Conservation (phyloP, 1,140 invertebrate genomes). For the Dufourea novaeangliae region DNA sequence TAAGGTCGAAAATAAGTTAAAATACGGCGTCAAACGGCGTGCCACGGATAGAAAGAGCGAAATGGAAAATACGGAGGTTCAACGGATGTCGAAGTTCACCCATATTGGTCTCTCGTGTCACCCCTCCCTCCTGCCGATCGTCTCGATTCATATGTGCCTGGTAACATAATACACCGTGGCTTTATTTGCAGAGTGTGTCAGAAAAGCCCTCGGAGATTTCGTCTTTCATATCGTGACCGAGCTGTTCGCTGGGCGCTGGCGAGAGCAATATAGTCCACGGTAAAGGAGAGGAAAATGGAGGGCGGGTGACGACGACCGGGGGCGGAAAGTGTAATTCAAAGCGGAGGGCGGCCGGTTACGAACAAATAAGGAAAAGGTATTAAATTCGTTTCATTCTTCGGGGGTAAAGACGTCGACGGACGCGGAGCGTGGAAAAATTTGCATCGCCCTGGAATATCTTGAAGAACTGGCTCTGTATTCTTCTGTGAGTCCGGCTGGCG, state of each 20-base stretch:
- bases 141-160: conserved; percentile 57
- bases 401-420: not conserved
- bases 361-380: conserved; percentile 34
- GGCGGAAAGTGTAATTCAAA: conserved; percentile 17
- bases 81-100: not conserved
- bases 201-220: conserved; percentile 60
- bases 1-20: not conserved
- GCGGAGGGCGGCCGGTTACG: conserved; percentile 12
- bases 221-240: conserved; percentile 41
- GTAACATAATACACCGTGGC: conserved; percentile 59
- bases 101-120: no score
- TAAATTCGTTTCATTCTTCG: conserved; percentile 43
- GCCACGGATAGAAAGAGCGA: not conserved
- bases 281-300: not conserved
- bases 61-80: not conserved
- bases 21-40: not conserved
- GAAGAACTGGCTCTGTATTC: conserved; percentile 20
- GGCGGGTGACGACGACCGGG: no score
- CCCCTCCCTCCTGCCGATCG: conserved; percentile 13
- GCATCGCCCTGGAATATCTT: conserved; percentile 38
- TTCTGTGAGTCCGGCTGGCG: no score
- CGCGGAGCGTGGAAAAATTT: conserved; percentile 1
- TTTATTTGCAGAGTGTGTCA: conserved; percentile 63
- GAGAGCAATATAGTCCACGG: conserved; percentile 27
- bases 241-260: conserved; percentile 9